Percentiles rank a stretch among this genome's conserved stretches.
Evolutionary conservation across 2,888 invertebrate species (phyloP).

Genomic region (Mayetiola destructor): DNA sequence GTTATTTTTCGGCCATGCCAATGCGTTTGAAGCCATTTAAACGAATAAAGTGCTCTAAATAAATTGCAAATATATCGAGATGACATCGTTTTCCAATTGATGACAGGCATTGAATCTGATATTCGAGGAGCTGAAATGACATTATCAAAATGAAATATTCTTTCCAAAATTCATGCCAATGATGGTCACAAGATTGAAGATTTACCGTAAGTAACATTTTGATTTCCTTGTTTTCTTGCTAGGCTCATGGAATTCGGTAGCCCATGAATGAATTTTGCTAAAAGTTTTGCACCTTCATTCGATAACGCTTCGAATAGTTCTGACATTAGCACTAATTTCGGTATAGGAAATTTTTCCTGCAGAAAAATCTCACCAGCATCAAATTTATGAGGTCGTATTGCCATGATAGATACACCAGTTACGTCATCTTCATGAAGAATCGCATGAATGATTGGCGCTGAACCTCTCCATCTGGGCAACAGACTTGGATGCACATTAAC

Average conservation of each 20-base stretch:
- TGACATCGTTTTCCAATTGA: slow-evolving; percentile 51
- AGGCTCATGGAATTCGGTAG: slow-evolving; percentile 44
- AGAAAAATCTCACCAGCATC: slow-evolving; percentile 52
- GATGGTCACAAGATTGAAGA: slow-evolving; percentile 14
- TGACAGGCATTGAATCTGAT: slow-evolving; percentile 41
- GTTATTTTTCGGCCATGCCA: slow-evolving; percentile 48
- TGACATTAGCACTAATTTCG: slow-evolving; percentile 44
- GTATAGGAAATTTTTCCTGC: slow-evolving; percentile 42
- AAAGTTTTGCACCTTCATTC: slow-evolving; percentile 49
- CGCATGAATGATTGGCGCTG: slow-evolving; percentile 78
- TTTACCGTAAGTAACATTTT: slow-evolving; percentile 56
- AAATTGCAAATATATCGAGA: slow-evolving; percentile 53
- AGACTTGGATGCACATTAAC: slow-evolving; percentile 88
- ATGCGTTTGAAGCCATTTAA: slow-evolving; percentile 46
- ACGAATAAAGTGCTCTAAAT: slow-evolving; percentile 50
- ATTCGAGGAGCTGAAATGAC: slow-evolving; percentile 61
- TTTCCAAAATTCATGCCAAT: background rate
- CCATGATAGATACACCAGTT: slow-evolving; percentile 81
- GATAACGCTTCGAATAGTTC: slow-evolving; percentile 51
- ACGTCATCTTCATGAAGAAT: slow-evolving; percentile 64
- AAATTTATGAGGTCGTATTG: slow-evolving; percentile 65
- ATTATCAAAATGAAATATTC: background rate
- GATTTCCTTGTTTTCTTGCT: slow-evolving; percentile 44
- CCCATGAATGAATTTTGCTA: slow-evolving; percentile 45
- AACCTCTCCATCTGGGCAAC: slow-evolving; percentile 84